Conservation (phyloP, 2,888 invertebrate genomes). For the Kryphioiulus occultus region DNA sequence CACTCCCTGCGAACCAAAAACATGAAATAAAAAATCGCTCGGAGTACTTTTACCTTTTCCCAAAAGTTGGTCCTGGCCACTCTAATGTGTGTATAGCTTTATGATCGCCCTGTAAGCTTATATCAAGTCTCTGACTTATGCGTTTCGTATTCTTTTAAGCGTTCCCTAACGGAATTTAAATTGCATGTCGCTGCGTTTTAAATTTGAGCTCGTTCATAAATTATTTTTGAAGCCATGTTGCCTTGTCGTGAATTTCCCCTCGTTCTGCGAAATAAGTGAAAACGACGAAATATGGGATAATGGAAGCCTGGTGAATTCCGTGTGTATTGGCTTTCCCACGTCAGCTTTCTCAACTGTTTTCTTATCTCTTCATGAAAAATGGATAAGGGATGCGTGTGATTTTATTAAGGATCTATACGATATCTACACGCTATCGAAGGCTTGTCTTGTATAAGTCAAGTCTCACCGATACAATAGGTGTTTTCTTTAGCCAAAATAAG, state of each 20-base stretch:
- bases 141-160: no score
- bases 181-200: background rate
- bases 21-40: no score
- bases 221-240: background rate
- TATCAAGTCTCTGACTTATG: no score
- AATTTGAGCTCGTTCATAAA: background rate
- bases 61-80: no score
- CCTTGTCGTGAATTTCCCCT: background rate
- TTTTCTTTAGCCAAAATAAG: background rate
- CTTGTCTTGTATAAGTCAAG: background rate
- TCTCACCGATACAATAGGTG: background rate
- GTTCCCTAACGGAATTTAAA: no score
- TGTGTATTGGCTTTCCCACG: background rate
- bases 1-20: no score
- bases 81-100: no score
- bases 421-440: background rate
- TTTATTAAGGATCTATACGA: background rate
- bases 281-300: background rate
- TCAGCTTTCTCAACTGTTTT: background rate
- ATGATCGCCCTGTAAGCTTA: no score
- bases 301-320: background rate
- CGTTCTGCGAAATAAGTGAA: background rate
- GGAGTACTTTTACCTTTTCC: no score
- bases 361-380: conserved; percentile 20
- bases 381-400: background rate